Percentiles rank a stretch among this genome's conserved stretches.
Conservation (phyloP, 2,888 invertebrate genomes). For the Metallyticus violacea region DNA sequence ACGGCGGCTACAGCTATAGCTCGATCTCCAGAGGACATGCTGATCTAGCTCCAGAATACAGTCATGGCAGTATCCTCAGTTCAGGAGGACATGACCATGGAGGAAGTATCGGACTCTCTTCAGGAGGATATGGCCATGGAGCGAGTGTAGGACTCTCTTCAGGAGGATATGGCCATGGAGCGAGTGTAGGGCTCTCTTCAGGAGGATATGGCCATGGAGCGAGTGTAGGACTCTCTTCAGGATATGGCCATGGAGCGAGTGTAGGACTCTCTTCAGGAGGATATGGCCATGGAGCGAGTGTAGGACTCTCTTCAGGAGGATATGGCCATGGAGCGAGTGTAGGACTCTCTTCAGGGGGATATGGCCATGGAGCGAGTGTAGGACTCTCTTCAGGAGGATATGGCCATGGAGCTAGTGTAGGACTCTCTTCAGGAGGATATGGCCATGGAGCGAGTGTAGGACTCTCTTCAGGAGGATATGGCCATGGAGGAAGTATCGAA, state of each 20-base stretch:
- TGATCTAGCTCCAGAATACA: neutral
- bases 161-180: neutral
- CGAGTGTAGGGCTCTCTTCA: too few relatives aligned
- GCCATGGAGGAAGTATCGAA: neutral
- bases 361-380: neutral
- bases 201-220: neutral
- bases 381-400: neutral
- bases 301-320: too few relatives aligned
- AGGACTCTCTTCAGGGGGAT: neutral
- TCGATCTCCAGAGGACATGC: too few relatives aligned
- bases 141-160: neutral
- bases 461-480: neutral
- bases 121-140: neutral
- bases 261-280: neutral
- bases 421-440: neutral
- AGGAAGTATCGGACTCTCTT: neutral
- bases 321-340: neutral
- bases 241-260: neutral
- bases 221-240: neutral
- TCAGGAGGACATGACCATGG: neutral
- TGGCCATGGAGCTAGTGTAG: neutral
- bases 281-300: neutral
- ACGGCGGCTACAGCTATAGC: neutral
- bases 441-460: neutral
- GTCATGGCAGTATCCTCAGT: neutral